phyloP scores from a whole-genome alignment of 2,888 invertebrate genomes.

The Iselma pallidipennis region DNA sequence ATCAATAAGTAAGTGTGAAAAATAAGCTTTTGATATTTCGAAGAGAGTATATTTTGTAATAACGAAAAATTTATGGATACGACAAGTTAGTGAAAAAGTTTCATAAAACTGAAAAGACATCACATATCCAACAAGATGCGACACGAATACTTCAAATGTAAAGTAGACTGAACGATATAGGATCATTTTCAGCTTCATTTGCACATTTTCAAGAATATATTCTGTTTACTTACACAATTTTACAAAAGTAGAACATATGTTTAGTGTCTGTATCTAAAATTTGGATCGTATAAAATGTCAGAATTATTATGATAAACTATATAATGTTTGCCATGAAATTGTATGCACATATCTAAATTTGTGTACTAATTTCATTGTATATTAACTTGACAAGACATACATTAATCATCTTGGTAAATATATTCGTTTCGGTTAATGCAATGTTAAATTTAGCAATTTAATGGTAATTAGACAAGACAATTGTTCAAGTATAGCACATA shows the following conservation, averaged over 20 bases:
- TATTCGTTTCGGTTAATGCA: neutral
- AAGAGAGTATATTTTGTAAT: neutral
- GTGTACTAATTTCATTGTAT: neutral
- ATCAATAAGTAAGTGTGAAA: neutral
- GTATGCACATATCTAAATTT: neutral
- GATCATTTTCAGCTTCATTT: neutral
- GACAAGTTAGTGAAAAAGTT: neutral
- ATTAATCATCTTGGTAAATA: neutral
- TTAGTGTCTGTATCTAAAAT: neutral
- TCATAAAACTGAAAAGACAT: neutral
- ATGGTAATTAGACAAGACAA: neutral
- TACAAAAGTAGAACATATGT: neutral
- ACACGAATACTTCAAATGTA: neutral
- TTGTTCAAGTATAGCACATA: neutral
- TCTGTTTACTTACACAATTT: neutral
- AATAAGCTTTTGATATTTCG: neutral
- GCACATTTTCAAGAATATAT: neutral
- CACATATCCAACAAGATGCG: neutral
- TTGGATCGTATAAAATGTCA: neutral
- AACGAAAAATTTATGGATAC: neutral
- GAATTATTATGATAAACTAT: neutral
- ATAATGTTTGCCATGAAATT: neutral
- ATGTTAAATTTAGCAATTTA: neutral
- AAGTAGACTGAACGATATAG: neutral
- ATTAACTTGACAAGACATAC: neutral